Base-by-base conservation (phyloP, 2,113 vertebrate genomes). In the Sakesphorus luctuosus region DNA sequence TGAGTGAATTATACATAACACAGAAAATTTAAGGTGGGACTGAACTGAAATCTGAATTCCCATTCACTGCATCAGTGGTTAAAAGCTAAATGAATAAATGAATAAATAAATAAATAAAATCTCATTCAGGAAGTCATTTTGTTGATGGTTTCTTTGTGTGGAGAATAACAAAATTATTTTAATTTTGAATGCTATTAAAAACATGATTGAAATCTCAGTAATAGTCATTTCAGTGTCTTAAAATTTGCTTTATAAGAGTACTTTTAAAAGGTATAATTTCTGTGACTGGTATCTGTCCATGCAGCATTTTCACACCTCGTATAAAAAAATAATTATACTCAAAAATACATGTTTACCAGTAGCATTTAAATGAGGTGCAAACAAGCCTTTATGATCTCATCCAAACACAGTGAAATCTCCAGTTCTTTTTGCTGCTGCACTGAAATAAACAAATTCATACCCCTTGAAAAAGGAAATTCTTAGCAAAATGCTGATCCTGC, bases 401-500 rank as follows among this genome's bases (percentile, higher is more conserved):
- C 58, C 50, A 43, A 90, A 76, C 16, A 58, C 65, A 92, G 46
- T 20, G 47, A 96, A 90, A 72, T 83, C 78, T 91, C 69, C 23
- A 29, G 31, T 75, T 82, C 67, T 63, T 93, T 86, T 84, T 71
- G 33, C 74, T 89, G 49, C 75, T 84, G 43, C 82, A 31, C 78
- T 75, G 84, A 93, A 88, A 92, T 50, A 95, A 84, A 91, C 33
- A 72, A 91, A 95, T 81, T 94, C 53, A 71, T 66, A 28, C 3
- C 8, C 49, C 53, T 89, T 81, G 81, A 77, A 92, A 90, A 94
- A 90, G 52, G 33, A 84, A 68, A 78, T 93, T 94, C 87, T 96
- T 61, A 87, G 47, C 40, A 83, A 94, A 96, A 75, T 87, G 90
- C 95, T 96, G 93, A 96, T 94, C 50, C 85, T 88, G 84, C 75